phyloP scores from a whole-genome alignment of 2,888 invertebrate genomes.

The Pachycephus smyrnensis region DNA sequence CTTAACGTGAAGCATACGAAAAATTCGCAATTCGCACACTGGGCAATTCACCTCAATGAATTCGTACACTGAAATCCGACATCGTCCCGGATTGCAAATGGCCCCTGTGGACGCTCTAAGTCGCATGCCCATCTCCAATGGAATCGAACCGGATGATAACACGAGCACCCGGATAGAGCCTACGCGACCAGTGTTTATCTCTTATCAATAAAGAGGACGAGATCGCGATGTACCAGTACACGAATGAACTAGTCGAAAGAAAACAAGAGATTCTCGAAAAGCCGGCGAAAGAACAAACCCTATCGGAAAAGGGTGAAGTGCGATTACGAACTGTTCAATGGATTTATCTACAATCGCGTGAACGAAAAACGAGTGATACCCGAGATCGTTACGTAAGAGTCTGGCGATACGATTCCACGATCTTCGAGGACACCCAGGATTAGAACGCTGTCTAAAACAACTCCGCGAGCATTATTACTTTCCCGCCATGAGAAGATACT shows the following conservation, averaged over 20 bases:
- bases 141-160: too few relatives aligned
- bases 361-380: too few relatives aligned
- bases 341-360: too few relatives aligned
- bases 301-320: neutral
- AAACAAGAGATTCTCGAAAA: too few relatives aligned
- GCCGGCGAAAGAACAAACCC: too few relatives aligned
- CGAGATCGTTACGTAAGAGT: too few relatives aligned
- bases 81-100: neutral
- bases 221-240: too few relatives aligned
- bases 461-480: slow-evolving; percentile 37
- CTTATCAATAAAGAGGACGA: too few relatives aligned
- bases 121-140: neutral
- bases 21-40: slow-evolving; percentile 36
- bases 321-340: too few relatives aligned
- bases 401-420: slow-evolving; percentile 31
- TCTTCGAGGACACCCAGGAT: slow-evolving; percentile 32
- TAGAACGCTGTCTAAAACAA: slow-evolving; percentile 27
- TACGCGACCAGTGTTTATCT: too few relatives aligned
- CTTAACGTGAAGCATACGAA: slow-evolving; percentile 32
- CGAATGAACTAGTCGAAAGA: too few relatives aligned
- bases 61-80: slow-evolving; percentile 13
- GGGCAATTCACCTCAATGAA: slow-evolving; percentile 32
- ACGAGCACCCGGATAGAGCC: neutral
- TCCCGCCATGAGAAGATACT: slow-evolving; percentile 30
- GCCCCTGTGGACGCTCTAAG: neutral